Conservation (phyloP, 2,888 invertebrate genomes). For the Tenthredo mesomela region DNA sequence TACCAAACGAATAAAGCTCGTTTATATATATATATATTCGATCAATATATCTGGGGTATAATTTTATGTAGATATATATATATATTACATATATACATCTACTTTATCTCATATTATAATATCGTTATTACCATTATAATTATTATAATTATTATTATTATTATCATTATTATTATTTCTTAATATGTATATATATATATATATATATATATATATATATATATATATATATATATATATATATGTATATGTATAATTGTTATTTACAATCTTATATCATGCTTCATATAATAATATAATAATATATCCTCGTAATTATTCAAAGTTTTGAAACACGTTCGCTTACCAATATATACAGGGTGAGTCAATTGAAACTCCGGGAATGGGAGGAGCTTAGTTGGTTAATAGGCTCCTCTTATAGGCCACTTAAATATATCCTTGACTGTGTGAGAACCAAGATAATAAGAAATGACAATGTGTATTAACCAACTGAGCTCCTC, state of each 20-base stretch:
- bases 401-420: too few relatives aligned
- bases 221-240: conserved; percentile 13
- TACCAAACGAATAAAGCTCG: too few relatives aligned
- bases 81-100: neutral
- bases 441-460: too few relatives aligned
- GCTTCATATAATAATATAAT: conserved; percentile 17
- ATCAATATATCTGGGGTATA: neutral
- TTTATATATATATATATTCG: too few relatives aligned
- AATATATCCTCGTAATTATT: conserved; percentile 16
- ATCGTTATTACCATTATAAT: neutral
- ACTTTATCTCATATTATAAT: conserved; percentile 9
- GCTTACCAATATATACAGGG: too few relatives aligned
- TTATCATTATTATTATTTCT: neutral
- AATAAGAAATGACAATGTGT: too few relatives aligned
- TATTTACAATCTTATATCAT: conserved; percentile 32
- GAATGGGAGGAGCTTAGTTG: too few relatives aligned
- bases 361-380: too few relatives aligned
- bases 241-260: conserved; percentile 26
- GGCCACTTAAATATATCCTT: too few relatives aligned
- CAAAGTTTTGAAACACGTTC: conserved; percentile 29
- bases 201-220: conserved; percentile 3
- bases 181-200: neutral
- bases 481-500: too few relatives aligned
- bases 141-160: conserved; percentile 4
- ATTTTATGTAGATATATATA: neutral